A percentile compares a stretch with the other conserved stretches of the same genome.
Conservation (phyloP, 2,797 vertebrate genomes). For the Pyrocephalus nanus region DNA sequence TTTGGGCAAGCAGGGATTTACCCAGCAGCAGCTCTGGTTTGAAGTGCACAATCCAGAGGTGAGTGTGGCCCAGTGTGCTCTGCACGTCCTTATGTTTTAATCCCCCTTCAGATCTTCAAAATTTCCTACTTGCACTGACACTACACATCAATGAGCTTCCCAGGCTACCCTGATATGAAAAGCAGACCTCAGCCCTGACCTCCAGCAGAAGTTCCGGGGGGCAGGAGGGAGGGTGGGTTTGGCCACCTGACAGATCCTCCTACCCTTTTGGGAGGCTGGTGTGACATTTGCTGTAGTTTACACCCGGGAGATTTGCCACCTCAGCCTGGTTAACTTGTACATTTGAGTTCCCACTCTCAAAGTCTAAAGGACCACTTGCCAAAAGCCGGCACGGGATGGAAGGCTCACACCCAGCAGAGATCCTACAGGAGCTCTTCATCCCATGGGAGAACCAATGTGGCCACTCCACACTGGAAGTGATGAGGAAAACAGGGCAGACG, state of each 20-base stretch:
- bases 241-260: neutral
- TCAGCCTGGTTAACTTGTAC: neutral
- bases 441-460: neutral
- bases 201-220: fast-evolving
- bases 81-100: neutral
- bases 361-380: neutral
- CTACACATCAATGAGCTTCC: neutral
- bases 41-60: neutral
- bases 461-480: neutral
- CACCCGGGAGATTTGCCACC: neutral
- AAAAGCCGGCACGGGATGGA: neutral
- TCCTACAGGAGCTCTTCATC: neutral
- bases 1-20: neutral
- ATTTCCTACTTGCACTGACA: neutral
- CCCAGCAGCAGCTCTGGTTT: neutral
- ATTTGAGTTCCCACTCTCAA: neutral
- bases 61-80: fast-evolving
- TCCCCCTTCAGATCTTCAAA: neutral
- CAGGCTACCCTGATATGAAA: neutral
- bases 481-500: neutral
- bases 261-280: neutral
- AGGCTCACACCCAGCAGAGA: neutral
- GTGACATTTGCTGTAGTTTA: neutral
- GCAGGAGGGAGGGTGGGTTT: neutral
- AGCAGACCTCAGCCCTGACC: neutral